phyloP scores from a whole-genome alignment of 2,113 vertebrate genomes.

The Argyrosomus japonicus region DNA sequence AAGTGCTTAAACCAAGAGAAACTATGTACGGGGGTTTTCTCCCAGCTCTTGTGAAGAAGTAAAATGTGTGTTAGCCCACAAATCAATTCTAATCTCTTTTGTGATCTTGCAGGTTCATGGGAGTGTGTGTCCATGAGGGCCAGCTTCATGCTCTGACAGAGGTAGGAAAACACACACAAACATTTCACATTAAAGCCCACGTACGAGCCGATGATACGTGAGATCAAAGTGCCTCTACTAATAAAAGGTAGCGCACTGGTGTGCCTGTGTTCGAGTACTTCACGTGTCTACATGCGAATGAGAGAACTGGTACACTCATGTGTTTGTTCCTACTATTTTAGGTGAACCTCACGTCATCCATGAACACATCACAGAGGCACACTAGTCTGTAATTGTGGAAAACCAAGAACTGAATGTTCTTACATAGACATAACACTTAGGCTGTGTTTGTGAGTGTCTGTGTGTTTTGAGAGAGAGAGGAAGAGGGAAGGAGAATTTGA shows the following conservation, averaged over 20 bases:
- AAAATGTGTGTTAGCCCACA: background rate
- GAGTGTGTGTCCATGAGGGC: slow-evolving; percentile 98
- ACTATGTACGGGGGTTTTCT: background rate
- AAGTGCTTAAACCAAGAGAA: background rate
- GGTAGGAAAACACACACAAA: slow-evolving; percentile 84
- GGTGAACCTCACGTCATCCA: slow-evolving; percentile 43
- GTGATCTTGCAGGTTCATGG: slow-evolving; percentile 92
- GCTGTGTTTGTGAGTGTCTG: background rate
- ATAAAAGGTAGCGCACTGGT: slow-evolving; percentile 47
- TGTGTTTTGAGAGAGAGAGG: background rate
- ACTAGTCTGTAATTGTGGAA: slow-evolving; percentile 56
- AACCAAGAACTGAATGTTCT: slow-evolving; percentile 41
- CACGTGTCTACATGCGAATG: background rate
- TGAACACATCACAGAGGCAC: slow-evolving; percentile 3
- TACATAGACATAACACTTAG: slow-evolving; percentile 4
- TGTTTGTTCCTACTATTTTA: slow-evolving; percentile 24
- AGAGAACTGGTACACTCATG: background rate
- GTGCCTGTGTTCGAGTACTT: background rate
- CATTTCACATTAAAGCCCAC: slow-evolving; percentile 1
- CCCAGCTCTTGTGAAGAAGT: background rate
- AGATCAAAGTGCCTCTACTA: slow-evolving; percentile 39
- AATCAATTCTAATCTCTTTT: slow-evolving; percentile 39
- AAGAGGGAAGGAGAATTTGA: slow-evolving; percentile 13
- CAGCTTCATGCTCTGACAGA: slow-evolving; percentile 97
- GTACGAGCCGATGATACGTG: slow-evolving; percentile 4